Evolutionary conservation across 1,140 invertebrate species (phyloP), one percentile per base, ranked within the genome.

Genomic region (Chrysomallon squamiferum): DNA sequence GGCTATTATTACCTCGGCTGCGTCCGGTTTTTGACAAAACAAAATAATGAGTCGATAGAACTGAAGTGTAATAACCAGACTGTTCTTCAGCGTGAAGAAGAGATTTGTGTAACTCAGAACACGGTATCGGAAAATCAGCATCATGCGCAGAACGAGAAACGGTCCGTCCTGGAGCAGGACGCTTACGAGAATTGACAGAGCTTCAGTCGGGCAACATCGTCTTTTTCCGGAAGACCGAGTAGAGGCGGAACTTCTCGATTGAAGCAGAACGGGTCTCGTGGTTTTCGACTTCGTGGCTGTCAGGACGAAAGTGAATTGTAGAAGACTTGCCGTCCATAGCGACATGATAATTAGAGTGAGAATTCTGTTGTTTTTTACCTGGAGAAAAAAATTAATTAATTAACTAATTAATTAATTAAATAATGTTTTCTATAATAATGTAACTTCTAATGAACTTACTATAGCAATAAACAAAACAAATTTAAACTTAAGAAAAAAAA

Each of bases 51-150:
- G 65, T 13, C 77, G 65, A 62, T 79, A 79, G 13, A 75, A 52
- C 50, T 78, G 68, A 0, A 95, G 84, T 0, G 93, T 80, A 64
- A 95, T 93, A 3, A 95, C 93, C 73, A 94, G 84, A 2, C 91
- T 92, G 74, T 94, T 94, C 79, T 94, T 92, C 83, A 92, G 93
- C 73, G 93, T 95, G 83, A 95, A 95, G 82, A 95, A 95, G 22
- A 95, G 79, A 72, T 94, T 95, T 91, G 94, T 94, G 76, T 95
- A 95, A 73, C 91, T 93, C 57, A 94, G 91, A 22, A 95, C 94
- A 63, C 90, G 88, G 78, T 93, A 95, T 69, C 94, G 91, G 0
- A 91, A 88, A 33, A 95, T 95, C 25, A 95, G 89, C 27, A 95
- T 87, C 7, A 95, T 47, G 2, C 93, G 87, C 74, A 95, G 93